These are phyloP conservation scores for Melipona beecheii DNA, from an alignment of 2,888 invertebrate genomes.

Conservation along the genomic window DNA sequence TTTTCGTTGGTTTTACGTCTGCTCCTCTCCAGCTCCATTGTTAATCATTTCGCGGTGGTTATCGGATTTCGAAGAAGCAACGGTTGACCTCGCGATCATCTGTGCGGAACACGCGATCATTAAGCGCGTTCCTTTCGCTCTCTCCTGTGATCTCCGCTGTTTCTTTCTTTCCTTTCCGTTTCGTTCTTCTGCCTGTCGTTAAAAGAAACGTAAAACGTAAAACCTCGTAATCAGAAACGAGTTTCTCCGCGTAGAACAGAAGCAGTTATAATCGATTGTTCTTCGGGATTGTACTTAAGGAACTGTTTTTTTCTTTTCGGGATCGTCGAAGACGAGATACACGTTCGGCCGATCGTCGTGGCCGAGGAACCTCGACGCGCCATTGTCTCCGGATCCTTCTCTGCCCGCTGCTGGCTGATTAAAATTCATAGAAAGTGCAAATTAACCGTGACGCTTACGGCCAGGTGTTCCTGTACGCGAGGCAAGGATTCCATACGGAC, in stretches of 20 bases:
- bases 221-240: constrained; percentile 17
- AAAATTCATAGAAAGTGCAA: constrained; percentile 78
- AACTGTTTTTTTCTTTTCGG: neutral
- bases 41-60: constrained; percentile 40
- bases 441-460: constrained; percentile 76
- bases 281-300: neutral
- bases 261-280: neutral
- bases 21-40: constrained; percentile 7
- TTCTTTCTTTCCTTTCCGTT: neutral
- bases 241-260: neutral
- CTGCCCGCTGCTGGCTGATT: constrained; percentile 65
- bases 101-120: constrained; percentile 45
- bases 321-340: constrained; percentile 7
- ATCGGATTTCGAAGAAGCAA: constrained; percentile 22
- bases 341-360: constrained; percentile 31
- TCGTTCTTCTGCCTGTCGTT: neutral
- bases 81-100: constrained; percentile 40
- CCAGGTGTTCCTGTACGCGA: constrained; percentile 71
- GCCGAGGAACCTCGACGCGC: constrained; percentile 24
- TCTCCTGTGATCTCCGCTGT: neutral
- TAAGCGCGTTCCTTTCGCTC: constrained; percentile 21
- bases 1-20: neutral
- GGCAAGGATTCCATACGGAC: constrained; percentile 50
- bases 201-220: constrained; percentile 1
- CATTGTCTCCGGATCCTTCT: constrained; percentile 49